Conservation (phyloP, 1,140 invertebrate species). For the Micrasema minimum region DNA sequence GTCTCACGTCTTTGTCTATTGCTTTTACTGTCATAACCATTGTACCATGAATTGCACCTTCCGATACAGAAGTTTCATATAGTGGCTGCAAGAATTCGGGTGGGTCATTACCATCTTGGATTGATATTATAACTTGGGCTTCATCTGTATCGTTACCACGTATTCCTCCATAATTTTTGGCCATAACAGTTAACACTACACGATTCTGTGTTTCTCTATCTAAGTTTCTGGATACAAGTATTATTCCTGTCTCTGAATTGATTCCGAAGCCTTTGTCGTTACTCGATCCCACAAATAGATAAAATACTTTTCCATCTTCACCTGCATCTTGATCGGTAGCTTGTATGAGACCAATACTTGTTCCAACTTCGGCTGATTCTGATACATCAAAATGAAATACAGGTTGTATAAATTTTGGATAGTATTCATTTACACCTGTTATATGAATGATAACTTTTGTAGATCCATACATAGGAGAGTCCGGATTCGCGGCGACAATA, state of each 20-base stretch:
- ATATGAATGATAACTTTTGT: constrained; percentile 82
- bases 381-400: constrained; percentile 94
- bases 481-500: constrained; percentile 88
- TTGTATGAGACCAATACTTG: constrained; percentile 85
- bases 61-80: constrained; percentile 82
- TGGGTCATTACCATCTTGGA: constrained; percentile 96
- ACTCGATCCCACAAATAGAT: constrained; percentile 91
- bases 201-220: constrained; percentile 92
- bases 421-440: constrained; percentile 92
- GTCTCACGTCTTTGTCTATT: constrained; percentile 89
- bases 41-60: constrained; percentile 78
- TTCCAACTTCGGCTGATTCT: constrained; percentile 89
- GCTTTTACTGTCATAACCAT: constrained; percentile 84
- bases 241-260: constrained; percentile 84
- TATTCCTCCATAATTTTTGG: constrained; percentile 94
- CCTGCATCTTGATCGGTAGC: constrained; percentile 93
- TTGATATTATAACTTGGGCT: constrained; percentile 91
- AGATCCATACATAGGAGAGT: constrained; percentile 81
- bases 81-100: constrained; percentile 85
- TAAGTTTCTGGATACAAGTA: constrained; percentile 83
- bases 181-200: constrained; percentile 90
- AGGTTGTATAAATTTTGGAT: constrained; percentile 90
- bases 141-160: constrained; percentile 95
- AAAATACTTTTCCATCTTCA: constrained; percentile 91
- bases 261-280: constrained; percentile 93